Evolutionary conservation across 2,888 invertebrate genomes (phyloP), one percentile per base, ranked within the genome.

Genomic region (Adela reaumurella): DNA sequence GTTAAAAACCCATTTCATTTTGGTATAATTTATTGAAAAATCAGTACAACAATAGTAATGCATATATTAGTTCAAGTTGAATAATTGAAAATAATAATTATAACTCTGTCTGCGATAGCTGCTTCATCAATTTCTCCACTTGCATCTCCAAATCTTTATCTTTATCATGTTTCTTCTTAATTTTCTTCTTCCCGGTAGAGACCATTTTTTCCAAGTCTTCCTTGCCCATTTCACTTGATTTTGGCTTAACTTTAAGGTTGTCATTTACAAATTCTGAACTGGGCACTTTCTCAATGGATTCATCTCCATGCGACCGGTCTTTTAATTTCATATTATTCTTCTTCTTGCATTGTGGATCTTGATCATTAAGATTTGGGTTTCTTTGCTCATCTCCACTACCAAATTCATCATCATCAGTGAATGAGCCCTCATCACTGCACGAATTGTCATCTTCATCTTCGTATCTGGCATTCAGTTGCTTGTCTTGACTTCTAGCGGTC

Each of bases 401-500:
- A 11, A 62, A 64, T 19, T 58, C 58, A 19, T 62, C 62, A 53
- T 63, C 66, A 16, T 57, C 52, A 28, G 16, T 46, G n/a, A 55
- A 51, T 2, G 59, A 59, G 56, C 61, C 62, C 11, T 43, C 45
- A 42, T 65, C 62, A 1, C 58, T 42, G 53, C 48, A 5, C 57
- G 58, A 17, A 50, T 50, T 54, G 62, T 62, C 14, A 57, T 11
- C 35, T 11, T 8, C n/a, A 8, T 14, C 35, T 3, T 14, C 8
- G 35, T 35, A 54, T 53, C 64, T 62, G 35, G 64, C 62, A 47
- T 59, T 61, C 14, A 74, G 72, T 58, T 68, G 63, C 54, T 65
- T 67, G 56, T 70, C 68, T 56, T 74, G 74, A 53, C 66, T 67
- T 52, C 62, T 68, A 16, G 59, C 62, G 4, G 72, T 73, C 1